Base-by-base conservation (phyloP, 1,140 invertebrate genomes). In the Drosophila eugracilis region DNA sequence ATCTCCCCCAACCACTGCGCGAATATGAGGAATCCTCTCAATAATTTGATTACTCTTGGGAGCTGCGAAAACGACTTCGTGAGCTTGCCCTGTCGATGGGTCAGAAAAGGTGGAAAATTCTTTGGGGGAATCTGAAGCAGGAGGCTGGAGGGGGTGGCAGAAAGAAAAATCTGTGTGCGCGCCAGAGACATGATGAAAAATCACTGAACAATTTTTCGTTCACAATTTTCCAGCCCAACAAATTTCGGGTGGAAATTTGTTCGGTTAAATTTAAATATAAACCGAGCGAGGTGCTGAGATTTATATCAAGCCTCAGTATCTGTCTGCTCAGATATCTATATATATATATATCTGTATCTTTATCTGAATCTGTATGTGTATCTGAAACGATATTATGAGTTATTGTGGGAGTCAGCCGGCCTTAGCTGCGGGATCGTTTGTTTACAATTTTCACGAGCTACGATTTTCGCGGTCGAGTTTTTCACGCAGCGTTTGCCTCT, bases 381-480 rank as follows among this genome's bases (percentile, higher is more conserved):
- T 57, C 39, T 53, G 34, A 30, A 21, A 45, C 57, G 47, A 60
- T 78, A 53, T 86, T 86, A 86, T 86, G 83, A 86, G 83, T 86
- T 86, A 86, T 86, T 86, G 83, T 86, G 83, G 83, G 83, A 88
- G 83, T 86, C 75, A 71, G 63, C 37, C 63, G 49, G 79, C 75
- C 57, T 63, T 79, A 70, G 79, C 81, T 67, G 78, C 84, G 78
- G 73, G 77, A 80, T 70, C 65, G 55, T 88, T 86, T 86, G 83
- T 86, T 88, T 86, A 86, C 83, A 86, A 62, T 81, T 86, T 88
- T 86, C 78, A 78, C 83, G 77, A 78, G 83, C 83, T 70, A 76
- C 81, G 77, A 88, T 86, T 86, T 88, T 88, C 83, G 83, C 83
- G 83, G 83, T 88, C 78, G 83, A 73, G 60, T 81, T 88, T 86